A percentile compares a stretch with the other conserved stretches of the same genome.
These are phyloP conservation scores for Microplitis deprimator DNA, from an alignment of 2,888 invertebrate species.

Conservation along the genomic window DNA sequence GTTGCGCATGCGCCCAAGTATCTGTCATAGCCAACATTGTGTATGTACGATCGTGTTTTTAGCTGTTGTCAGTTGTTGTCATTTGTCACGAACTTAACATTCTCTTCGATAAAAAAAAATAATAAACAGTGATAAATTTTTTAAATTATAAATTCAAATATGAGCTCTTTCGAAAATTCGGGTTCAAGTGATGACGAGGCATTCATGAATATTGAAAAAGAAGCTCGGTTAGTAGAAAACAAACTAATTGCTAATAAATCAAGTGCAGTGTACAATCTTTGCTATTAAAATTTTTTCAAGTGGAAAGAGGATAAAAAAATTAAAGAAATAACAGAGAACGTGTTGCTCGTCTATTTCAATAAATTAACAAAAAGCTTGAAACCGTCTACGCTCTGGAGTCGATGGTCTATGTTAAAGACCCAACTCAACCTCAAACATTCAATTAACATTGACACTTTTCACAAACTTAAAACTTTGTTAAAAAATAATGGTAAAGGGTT, in stretches of 20 bases:
- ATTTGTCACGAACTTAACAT: too few species aligned
- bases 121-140: too few species aligned
- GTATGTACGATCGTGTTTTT: too few species aligned
- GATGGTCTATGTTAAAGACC: constrained; percentile 54
- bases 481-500: constrained; percentile 56
- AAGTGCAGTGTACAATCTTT: not conserved
- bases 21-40: too few species aligned
- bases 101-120: too few species aligned
- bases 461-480: constrained; percentile 50
- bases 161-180: too few species aligned
- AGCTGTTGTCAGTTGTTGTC: too few species aligned
- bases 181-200: too few species aligned
- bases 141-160: too few species aligned
- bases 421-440: constrained; percentile 46
- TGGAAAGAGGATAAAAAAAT: constrained; percentile 9
- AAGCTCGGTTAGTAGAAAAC: too few species aligned
- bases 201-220: too few species aligned
- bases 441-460: constrained; percentile 49
- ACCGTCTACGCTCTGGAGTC: constrained; percentile 54
- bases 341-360: constrained; percentile 49
- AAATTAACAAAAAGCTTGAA: constrained; percentile 49
- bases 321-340: constrained; percentile 7
- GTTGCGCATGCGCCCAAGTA: too few species aligned
- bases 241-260: not conserved
- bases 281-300: constrained; percentile 3